These are phyloP conservation scores for Grantiella picta DNA, from an alignment of 2,113 vertebrate genomes.

Conservation along the genomic window DNA sequence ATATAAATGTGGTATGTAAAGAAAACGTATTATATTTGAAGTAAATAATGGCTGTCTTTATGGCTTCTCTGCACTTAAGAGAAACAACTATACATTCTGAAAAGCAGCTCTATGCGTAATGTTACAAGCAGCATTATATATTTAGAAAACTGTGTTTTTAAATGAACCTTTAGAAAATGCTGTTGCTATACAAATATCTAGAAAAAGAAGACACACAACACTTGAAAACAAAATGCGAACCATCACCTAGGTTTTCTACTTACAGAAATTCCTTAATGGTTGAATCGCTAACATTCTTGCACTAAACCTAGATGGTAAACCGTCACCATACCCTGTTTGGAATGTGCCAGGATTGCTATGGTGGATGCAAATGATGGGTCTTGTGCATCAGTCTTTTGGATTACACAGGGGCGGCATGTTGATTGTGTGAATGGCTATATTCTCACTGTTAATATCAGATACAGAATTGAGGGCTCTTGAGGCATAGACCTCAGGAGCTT, in stretches of 20 bases:
- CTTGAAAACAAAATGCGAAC: neutral
- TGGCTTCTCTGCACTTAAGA: neutral
- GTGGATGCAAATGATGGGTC: neutral
- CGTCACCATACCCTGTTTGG: neutral
- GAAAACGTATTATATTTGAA: neutral
- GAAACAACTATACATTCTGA: neutral
- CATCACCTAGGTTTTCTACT: neutral
- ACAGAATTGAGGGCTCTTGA: neutral
- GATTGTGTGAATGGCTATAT: neutral
- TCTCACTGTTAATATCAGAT: neutral
- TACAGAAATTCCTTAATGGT: neutral
- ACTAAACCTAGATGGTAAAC: neutral
- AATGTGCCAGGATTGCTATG: neutral
- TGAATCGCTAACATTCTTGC: neutral
- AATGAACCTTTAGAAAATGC: neutral
- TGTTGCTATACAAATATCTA: neutral
- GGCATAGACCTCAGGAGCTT: neutral
- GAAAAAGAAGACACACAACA: neutral
- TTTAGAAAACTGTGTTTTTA: neutral
- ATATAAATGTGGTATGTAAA: neutral
- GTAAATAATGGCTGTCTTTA: neutral
- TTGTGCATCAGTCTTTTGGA: neutral
- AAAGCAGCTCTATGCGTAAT: neutral
- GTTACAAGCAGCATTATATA: neutral
- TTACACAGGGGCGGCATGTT: neutral